Evolutionary conservation across 2,888 invertebrate genomes (phyloP).

Genomic region (Ormyrus rosae): DNA sequence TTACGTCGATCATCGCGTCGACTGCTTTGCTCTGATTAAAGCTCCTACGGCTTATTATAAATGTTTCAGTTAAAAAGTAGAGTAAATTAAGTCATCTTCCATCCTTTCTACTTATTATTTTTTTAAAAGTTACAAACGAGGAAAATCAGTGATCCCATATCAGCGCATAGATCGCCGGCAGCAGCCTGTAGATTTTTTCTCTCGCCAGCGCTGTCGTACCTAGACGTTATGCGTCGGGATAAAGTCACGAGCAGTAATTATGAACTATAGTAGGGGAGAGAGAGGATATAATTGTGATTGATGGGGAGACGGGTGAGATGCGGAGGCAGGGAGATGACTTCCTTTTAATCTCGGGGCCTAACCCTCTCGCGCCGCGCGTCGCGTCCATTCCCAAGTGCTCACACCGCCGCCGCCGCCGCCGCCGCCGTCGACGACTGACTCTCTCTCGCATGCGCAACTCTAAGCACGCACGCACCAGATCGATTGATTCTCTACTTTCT

Average conservation of each 20-base stretch:
- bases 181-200: not conserved
- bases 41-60: no score
- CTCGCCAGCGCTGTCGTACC: not conserved
- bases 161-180: no score
- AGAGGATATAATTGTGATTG: slow-evolving; percentile 75
- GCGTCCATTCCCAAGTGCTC: slow-evolving; percentile 62
- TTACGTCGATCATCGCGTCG: no score
- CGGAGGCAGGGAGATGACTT: slow-evolving; percentile 70
- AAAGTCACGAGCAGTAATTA: slow-evolving; percentile 74
- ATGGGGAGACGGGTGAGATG: slow-evolving; percentile 70
- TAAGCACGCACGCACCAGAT: not conserved
- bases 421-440: slow-evolving; percentile 58
- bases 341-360: slow-evolving; percentile 75
- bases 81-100: no score
- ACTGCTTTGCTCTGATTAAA: no score
- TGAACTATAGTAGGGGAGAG: slow-evolving; percentile 71
- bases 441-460: not conserved
- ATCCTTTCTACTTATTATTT: no score
- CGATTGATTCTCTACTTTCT: slow-evolving; percentile 32
- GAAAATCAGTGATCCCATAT: no score
- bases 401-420: no score
- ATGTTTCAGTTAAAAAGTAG: no score
- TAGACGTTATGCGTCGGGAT: slow-evolving; percentile 61
- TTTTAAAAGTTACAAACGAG: no score
- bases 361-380: slow-evolving; percentile 69